phyloP scores from a whole-genome alignment of 2,888 invertebrate genomes.

The Candidula unifasciata region DNA sequence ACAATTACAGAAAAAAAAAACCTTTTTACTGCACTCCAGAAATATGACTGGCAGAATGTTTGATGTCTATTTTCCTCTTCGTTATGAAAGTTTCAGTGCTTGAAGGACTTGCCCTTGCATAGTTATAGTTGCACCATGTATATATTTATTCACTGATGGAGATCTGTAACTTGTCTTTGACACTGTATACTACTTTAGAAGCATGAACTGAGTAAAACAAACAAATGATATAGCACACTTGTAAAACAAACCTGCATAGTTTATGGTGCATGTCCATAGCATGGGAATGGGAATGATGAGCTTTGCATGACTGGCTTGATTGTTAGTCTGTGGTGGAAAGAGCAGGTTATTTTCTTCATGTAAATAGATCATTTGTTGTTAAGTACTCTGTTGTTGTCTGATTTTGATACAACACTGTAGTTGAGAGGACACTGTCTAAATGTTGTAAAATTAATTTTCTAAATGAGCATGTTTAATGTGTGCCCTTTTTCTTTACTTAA shows the following conservation, averaged over 20 bases:
- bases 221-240: not conserved
- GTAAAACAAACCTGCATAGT: not conserved
- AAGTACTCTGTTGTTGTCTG: no score
- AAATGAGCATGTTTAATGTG: no score
- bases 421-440: no score
- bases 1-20: no score
- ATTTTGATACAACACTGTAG: no score
- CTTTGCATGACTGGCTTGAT: slow-evolving; percentile 5
- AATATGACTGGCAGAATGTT: no score
- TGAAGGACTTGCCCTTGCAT: not conserved
- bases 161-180: no score
- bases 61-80: no score
- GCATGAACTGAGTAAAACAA: not conserved
- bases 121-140: slow-evolving; percentile 32
- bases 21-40: no score
- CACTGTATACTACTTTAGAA: not conserved
- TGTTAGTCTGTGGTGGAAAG: not conserved
- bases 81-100: not conserved
- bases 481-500: no score
- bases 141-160: not conserved
- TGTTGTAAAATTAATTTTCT: no score
- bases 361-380: no score
- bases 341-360: not conserved
- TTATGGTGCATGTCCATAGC: slow-evolving; percentile 24
- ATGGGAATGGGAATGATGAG: slow-evolving; percentile 14